These are phyloP conservation scores for Scrobipalpa costella DNA, from an alignment of 2,888 invertebrate genomes.

Conservation along the genomic window DNA sequence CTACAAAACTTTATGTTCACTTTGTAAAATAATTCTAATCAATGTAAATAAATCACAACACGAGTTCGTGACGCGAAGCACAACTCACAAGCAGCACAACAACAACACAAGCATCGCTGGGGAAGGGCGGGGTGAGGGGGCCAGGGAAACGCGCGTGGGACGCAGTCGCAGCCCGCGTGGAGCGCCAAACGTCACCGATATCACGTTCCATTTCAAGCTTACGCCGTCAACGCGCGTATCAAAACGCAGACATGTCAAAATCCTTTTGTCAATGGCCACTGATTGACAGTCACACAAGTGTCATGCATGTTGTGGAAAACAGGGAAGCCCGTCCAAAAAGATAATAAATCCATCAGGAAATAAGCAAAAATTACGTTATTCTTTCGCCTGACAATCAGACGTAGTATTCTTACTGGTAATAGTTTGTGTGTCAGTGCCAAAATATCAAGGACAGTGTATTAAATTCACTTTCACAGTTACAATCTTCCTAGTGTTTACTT, in stretches of 20 bases:
- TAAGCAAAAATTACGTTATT: conserved; percentile 24
- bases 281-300: conserved; percentile 12
- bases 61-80: neutral
- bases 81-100: neutral
- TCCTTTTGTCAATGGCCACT: conserved; percentile 1
- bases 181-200: neutral
- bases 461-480: conserved; percentile 2
- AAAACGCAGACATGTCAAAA: conserved; percentile 6
- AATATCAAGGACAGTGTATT: neutral
- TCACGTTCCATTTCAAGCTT: neutral
- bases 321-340: conserved; percentile 19
- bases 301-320: conserved; percentile 25
- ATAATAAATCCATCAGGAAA: conserved; percentile 20
- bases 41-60: neutral
- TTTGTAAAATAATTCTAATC: neutral
- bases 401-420: neutral
- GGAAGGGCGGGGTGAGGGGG: neutral
- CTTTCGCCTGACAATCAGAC: conserved; percentile 14
- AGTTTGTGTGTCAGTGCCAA: neutral
- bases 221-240: neutral
- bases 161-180: neutral
- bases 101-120: neutral
- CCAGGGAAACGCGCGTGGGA: neutral
- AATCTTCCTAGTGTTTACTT: conserved; percentile 10
- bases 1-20: neutral